These are phyloP conservation scores for Taurulus bubalis DNA, from an alignment of 2,113 vertebrate genomes.

Conservation along the genomic window DNA sequence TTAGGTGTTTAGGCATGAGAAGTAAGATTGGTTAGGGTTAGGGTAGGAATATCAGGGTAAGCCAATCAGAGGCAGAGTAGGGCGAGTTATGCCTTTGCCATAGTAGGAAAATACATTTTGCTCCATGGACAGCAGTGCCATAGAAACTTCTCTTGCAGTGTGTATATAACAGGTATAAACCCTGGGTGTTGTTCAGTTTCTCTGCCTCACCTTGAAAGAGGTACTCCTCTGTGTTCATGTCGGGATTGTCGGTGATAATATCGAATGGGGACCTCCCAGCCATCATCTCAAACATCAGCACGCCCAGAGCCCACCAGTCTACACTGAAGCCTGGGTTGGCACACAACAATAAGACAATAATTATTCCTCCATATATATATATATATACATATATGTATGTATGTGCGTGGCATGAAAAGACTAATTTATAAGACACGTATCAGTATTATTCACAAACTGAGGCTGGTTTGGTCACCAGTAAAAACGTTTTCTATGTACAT, in stretches of 20 bases:
- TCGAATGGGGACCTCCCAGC: slow-evolving; percentile 97
- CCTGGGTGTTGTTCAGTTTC: not conserved
- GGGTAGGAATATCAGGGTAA: not conserved
- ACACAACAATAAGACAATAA: not conserved
- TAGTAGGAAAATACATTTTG: no score
- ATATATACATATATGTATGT: not conserved
- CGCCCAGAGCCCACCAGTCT: slow-evolving; percentile 99
- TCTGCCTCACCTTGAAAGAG: slow-evolving; percentile 93
- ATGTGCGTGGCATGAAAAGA: not conserved
- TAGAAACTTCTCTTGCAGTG: not conserved
- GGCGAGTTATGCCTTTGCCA: no score
- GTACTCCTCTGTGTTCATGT: slow-evolving; percentile 99
- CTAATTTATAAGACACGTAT: not conserved
- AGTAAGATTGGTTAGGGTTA: not conserved
- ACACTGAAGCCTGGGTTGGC: slow-evolving; percentile 92
- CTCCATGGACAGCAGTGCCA: not conserved
- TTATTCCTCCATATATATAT: not conserved
- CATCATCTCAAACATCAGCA: slow-evolving; percentile 99
- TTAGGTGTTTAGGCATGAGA: not conserved
- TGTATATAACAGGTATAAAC: not conserved
- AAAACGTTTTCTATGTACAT: not conserved
- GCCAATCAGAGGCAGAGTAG: no score
- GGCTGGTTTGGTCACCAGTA: not conserved
- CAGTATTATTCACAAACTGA: not conserved
- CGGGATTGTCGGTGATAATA: slow-evolving; percentile 99